A percentile compares a stretch with the other conserved stretches of the same genome.
Conservation (phyloP, 2,888 invertebrate genomes). For the Cheilosia grossa region DNA sequence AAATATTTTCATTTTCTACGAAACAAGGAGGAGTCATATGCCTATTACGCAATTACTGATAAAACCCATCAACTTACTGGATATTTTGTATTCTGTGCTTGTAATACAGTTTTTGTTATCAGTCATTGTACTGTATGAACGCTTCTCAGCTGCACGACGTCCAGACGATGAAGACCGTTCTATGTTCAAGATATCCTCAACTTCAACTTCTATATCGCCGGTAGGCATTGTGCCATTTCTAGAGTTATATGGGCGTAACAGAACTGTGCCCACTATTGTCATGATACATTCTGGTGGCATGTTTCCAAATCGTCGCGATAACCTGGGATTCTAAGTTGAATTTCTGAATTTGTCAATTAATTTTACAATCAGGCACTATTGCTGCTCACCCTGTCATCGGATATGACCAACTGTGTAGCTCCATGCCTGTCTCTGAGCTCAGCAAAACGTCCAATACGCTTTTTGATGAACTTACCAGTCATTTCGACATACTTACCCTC, state of each 20-base stretch:
- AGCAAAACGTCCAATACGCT: constrained; percentile 85
- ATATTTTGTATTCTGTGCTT: constrained; percentile 83
- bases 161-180: constrained; percentile 78
- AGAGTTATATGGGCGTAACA: constrained; percentile 80
- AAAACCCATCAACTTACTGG: constrained; percentile 78
- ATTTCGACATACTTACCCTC: constrained; percentile 85
- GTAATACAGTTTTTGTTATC: constrained; percentile 80
- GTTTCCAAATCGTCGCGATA: constrained; percentile 82
- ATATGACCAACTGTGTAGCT: constrained; percentile 85
- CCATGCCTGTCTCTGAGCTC: constrained; percentile 87
- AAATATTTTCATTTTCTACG: constrained; percentile 81
- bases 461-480: constrained; percentile 86
- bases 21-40: constrained; percentile 1
- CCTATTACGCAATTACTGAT: constrained; percentile 9
- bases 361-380: constrained; percentile 9
- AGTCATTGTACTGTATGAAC: constrained; percentile 81
- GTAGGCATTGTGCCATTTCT: constrained; percentile 83
- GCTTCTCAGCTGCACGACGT: constrained; percentile 79
- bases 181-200: constrained; percentile 81
- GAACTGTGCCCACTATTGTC: constrained; percentile 82
- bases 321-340: constrained; percentile 79
- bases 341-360: neutral
- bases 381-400: constrained; percentile 79
- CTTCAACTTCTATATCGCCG: constrained; percentile 83
- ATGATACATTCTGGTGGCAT: constrained; percentile 83